phyloP scores from a whole-genome alignment of 2,797 vertebrate genomes.

The Cynopterus sphinx region DNA sequence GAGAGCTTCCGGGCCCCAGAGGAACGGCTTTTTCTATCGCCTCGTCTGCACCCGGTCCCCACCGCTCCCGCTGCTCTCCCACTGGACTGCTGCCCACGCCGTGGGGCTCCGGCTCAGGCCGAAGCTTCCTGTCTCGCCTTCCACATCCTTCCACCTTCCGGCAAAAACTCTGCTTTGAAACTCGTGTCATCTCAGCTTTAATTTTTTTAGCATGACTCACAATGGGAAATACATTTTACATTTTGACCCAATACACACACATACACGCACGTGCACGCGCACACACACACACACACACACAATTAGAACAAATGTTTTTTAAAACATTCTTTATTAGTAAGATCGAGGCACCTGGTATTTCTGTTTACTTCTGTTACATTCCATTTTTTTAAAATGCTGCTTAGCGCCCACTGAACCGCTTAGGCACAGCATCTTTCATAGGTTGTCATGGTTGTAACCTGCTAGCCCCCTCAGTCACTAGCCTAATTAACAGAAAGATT shows the following conservation, averaged over 20 bases:
- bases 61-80: too few relatives aligned
- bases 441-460: not conserved
- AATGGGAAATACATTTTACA: conserved; percentile 32
- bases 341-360: not conserved
- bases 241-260: not conserved
- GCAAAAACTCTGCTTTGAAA: not conserved
- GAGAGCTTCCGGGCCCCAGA: not conserved
- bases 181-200: not conserved
- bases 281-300: not conserved
- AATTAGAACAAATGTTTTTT: not conserved
- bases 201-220: not conserved
- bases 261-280: too few relatives aligned
- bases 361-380: conserved; percentile 34
- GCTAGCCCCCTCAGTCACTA: not conserved
- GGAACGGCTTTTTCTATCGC: not conserved
- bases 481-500: not conserved
- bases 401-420: not conserved
- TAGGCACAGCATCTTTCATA: not conserved
- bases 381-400: not conserved
- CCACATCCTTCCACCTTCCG: not conserved
- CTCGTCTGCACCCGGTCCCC: not conserved
- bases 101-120: not conserved
- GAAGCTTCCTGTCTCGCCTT: not conserved
- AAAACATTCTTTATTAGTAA: not conserved
- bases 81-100: fast-evolving